Evolutionary conservation across 2,113 vertebrate species (phyloP).

Genomic region (Platichthys flesus): DNA sequence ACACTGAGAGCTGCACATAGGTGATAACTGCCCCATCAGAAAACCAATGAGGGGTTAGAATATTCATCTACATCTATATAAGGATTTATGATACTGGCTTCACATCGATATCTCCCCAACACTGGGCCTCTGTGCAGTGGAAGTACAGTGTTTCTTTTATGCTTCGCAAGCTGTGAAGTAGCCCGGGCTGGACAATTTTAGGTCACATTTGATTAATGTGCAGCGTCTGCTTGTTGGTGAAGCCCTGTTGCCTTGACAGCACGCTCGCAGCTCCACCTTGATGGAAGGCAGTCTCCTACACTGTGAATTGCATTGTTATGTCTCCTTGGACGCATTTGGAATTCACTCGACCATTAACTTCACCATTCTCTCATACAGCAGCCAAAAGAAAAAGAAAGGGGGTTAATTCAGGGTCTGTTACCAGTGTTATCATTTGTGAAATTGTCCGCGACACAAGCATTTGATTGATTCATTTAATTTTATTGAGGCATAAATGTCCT

Average conservation of each 20-base stretch:
- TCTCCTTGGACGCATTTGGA: slow-evolving; percentile 32
- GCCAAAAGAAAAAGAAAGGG: slow-evolving; percentile 1
- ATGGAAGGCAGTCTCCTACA: slow-evolving; percentile 26
- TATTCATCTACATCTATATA: slow-evolving; percentile 23
- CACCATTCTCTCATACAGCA: slow-evolving; percentile 34
- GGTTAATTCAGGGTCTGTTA: background rate
- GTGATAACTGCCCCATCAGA: slow-evolving; percentile 43
- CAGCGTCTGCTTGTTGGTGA: slow-evolving; percentile 56
- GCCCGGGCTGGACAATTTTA: slow-evolving; percentile 64
- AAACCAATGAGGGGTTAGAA: slow-evolving; percentile 54
- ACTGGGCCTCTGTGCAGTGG: slow-evolving; percentile 16
- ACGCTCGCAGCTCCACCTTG: slow-evolving; percentile 31
- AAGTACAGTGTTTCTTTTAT: slow-evolving; percentile 15
- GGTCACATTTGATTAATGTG: slow-evolving; percentile 75
- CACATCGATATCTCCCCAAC: background rate
- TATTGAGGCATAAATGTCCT: background rate
- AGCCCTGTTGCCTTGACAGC: slow-evolving; percentile 55
- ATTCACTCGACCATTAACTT: slow-evolving; percentile 27
- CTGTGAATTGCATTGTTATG: slow-evolving; percentile 38
- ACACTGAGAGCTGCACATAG: slow-evolving; percentile 40
- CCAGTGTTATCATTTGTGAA: background rate
- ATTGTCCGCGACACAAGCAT: background rate
- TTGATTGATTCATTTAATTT: background rate
- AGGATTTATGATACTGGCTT: slow-evolving; percentile 13
- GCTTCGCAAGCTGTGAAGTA: slow-evolving; percentile 40